phyloP scores from a whole-genome alignment of 2,113 vertebrate species.

The Microcebus murinus region DNA sequence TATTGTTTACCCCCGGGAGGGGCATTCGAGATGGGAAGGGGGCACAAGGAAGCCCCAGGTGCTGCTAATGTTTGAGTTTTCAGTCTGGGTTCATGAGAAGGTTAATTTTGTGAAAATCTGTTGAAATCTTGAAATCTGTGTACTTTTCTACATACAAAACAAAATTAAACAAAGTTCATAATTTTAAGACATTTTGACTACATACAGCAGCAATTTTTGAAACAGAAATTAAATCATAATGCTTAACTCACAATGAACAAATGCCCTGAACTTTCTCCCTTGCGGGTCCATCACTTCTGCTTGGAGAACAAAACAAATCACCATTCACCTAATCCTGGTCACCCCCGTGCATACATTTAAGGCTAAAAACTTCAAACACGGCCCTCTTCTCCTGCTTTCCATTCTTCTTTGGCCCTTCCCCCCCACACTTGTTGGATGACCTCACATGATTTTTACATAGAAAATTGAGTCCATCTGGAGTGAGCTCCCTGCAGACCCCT shows the following conservation, averaged over 20 bases:
- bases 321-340: slow-evolving; percentile 47
- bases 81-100: background rate
- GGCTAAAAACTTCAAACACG: slow-evolving; percentile 56
- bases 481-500: background rate
- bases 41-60: fast-evolving
- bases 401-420: background rate
- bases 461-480: slow-evolving; percentile 73
- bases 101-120: background rate
- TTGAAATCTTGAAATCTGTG: no score
- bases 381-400: slow-evolving; percentile 47
- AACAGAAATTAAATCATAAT: background rate
- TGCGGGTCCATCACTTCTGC: background rate
- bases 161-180: background rate
- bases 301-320: slow-evolving; percentile 54
- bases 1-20: background rate
- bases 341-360: background rate
- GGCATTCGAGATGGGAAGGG: background rate
- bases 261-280: background rate
- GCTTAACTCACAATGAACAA: background rate
- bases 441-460: slow-evolving; percentile 67
- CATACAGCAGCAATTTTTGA: background rate
- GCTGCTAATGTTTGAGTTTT: background rate
- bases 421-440: background rate
- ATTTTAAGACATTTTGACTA: background rate
- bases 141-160: background rate